These are phyloP conservation scores for Spongilla lacustris DNA, from an alignment of 37 sponge, comb jelly and placozoan species.

Conservation along the genomic window DNA sequence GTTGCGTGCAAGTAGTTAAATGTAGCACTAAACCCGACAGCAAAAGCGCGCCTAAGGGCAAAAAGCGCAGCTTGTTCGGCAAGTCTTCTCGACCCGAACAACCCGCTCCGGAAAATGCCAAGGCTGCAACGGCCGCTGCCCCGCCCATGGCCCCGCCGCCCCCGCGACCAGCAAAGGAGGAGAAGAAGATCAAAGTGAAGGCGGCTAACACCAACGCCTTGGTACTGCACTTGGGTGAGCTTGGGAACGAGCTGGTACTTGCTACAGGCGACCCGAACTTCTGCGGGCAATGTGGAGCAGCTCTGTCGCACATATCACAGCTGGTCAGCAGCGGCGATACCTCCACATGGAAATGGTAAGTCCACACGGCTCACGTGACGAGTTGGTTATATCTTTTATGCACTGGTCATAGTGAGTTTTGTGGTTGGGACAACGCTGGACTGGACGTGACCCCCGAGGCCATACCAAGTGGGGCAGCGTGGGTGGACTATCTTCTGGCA, in stretches of 20 bases:
- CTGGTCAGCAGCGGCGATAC: slow-evolving; percentile 27
- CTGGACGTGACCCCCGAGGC: slow-evolving; percentile 50
- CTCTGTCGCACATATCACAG: slow-evolving; percentile 71
- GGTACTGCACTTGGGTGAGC: slow-evolving; percentile 71
- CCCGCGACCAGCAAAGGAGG: slow-evolving; percentile 28
- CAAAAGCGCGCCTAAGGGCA: neutral
- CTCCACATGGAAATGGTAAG: slow-evolving; percentile 83
- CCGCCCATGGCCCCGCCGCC: slow-evolving; percentile 17
- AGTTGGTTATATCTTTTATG: too few species aligned
- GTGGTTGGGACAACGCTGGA: slow-evolving; percentile 71
- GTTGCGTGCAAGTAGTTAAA: neutral
- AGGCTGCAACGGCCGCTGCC: slow-evolving; percentile 2
- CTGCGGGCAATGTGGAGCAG: slow-evolving; percentile 71
- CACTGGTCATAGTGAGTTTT: slow-evolving; percentile 80
- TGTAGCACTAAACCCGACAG: neutral
- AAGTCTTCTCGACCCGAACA: slow-evolving; percentile 21
- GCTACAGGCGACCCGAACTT: slow-evolving; percentile 45
- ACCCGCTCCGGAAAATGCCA: neutral
- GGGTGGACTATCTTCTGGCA: slow-evolving; percentile 80
- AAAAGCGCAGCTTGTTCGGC: slow-evolving; percentile 34
- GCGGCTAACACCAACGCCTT: slow-evolving; percentile 72
- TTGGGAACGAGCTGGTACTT: slow-evolving; percentile 44
- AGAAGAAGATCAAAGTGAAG: slow-evolving; percentile 75
- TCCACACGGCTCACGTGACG: neutral
- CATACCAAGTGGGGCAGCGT: slow-evolving; percentile 13